These are phyloP conservation scores for Macropus fuliginosus DNA, from an alignment of 2,797 vertebrate species.

Conservation along the genomic window DNA sequence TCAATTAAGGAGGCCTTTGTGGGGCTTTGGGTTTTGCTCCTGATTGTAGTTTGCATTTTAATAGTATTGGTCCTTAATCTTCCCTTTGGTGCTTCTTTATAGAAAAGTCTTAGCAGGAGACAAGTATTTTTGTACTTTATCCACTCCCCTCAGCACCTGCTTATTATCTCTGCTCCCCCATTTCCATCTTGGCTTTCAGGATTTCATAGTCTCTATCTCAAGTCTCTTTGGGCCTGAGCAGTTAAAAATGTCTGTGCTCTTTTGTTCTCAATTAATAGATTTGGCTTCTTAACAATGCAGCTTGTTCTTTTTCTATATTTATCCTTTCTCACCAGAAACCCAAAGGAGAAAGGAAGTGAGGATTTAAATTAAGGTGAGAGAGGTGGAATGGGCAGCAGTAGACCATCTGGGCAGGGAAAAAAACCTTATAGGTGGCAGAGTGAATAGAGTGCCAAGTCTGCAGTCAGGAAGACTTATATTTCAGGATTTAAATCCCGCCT, in stretches of 20 bases:
- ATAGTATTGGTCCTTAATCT: background rate
- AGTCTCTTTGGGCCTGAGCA: background rate
- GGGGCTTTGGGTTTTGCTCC: background rate
- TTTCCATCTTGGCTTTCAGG: background rate
- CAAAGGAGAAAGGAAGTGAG: background rate
- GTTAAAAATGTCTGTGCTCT: background rate
- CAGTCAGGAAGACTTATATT: background rate
- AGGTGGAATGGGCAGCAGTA: background rate
- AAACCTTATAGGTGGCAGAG: background rate
- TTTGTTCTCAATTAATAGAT: background rate
- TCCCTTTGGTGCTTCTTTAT: background rate
- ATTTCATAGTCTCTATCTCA: background rate
- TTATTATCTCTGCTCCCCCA: background rate
- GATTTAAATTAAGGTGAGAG: background rate
- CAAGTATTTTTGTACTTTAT: background rate
- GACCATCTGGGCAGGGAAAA: background rate
- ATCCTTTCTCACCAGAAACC: background rate
- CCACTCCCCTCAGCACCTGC: background rate
- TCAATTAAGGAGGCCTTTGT: background rate
- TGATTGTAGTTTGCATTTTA: background rate
- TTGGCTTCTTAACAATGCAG: background rate
- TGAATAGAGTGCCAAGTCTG: too few relatives aligned
- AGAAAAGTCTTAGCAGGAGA: background rate
- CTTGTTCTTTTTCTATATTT: background rate
- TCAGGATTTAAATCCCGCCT: background rate